These are phyloP conservation scores for Hippocampus guttulatus DNA, from an alignment of 2,113 vertebrate species.

Conservation along the genomic window DNA sequence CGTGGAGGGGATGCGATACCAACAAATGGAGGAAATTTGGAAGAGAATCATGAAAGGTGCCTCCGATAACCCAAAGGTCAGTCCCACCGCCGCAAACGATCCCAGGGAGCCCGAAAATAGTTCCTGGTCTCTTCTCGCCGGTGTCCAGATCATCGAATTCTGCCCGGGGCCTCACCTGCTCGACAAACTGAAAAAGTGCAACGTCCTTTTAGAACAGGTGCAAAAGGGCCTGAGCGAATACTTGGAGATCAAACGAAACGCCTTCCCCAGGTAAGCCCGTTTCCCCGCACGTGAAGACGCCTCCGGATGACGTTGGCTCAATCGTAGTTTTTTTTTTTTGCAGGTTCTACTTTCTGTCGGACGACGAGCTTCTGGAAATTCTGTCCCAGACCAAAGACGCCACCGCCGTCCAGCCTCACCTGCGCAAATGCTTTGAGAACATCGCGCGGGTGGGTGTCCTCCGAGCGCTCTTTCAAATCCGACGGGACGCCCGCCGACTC, in stretches of 20 bases:
- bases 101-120: too few species aligned
- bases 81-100: neutral
- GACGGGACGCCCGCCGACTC: neutral
- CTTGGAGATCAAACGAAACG: conserved; percentile 80
- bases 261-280: conserved; percentile 79
- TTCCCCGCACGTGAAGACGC: neutral
- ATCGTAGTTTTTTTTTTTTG: conserved; percentile 28
- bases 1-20: conserved; percentile 79
- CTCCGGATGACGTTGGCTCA: neutral
- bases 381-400: conserved; percentile 89
- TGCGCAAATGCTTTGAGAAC: conserved; percentile 92
- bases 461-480: too few species aligned
- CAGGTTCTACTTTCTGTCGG: conserved; percentile 94
- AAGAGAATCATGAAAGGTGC: conserved; percentile 81
- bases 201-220: conserved; percentile 78
- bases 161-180: conserved; percentile 78
- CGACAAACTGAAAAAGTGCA: conserved; percentile 76
- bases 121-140: conserved; percentile 9
- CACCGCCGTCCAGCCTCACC: conserved; percentile 86
- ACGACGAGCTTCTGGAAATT: conserved; percentile 89
- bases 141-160: conserved; percentile 79
- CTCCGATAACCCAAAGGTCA: conserved; percentile 76
- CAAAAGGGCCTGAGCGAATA: conserved; percentile 89
- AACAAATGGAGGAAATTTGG: conserved; percentile 80
- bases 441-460: conserved; percentile 73